phyloP scores from a whole-genome alignment of 2,113 vertebrate genomes.

The Microcebus griseorufus region DNA sequence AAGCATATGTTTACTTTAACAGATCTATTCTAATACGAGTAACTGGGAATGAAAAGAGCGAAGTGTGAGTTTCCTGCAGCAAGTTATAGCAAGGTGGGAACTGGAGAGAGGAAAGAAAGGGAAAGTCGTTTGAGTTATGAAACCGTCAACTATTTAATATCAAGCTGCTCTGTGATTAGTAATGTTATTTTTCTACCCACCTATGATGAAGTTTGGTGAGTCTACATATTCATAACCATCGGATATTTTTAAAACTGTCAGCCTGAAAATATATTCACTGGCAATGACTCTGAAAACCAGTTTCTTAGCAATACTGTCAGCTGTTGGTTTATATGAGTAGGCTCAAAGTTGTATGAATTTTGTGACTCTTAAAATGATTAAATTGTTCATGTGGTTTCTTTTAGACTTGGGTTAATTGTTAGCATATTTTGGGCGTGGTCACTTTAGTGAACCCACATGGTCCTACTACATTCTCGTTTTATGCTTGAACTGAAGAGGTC shows the following conservation, averaged over 20 bases:
- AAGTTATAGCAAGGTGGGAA: background rate
- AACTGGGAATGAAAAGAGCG: background rate
- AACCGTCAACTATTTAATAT: background rate
- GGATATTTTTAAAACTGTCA: constrained; percentile 4
- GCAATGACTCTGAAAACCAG: background rate
- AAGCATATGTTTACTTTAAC: background rate
- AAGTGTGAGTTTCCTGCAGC: background rate
- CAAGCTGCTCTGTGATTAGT: background rate
- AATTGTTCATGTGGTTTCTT: background rate
- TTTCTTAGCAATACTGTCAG: background rate
- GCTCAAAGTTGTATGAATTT: background rate
- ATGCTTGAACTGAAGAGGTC: background rate
- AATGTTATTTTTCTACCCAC: background rate
- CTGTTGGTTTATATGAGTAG: background rate
- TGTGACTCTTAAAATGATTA: background rate
- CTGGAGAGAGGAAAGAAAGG: background rate
- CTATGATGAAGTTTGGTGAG: background rate
- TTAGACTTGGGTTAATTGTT: background rate
- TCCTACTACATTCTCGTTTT: background rate
- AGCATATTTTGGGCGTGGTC: background rate
- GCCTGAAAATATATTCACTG: background rate
- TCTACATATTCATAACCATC: background rate
- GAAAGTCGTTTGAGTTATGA: background rate
- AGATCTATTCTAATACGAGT: background rate
- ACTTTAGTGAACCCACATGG: background rate